A percentile compares a stretch with the other conserved stretches of the same genome.
Evolutionary conservation across 23 tunicate genomes (phyloP).

Genomic region (Trididemnum clinides): DNA sequence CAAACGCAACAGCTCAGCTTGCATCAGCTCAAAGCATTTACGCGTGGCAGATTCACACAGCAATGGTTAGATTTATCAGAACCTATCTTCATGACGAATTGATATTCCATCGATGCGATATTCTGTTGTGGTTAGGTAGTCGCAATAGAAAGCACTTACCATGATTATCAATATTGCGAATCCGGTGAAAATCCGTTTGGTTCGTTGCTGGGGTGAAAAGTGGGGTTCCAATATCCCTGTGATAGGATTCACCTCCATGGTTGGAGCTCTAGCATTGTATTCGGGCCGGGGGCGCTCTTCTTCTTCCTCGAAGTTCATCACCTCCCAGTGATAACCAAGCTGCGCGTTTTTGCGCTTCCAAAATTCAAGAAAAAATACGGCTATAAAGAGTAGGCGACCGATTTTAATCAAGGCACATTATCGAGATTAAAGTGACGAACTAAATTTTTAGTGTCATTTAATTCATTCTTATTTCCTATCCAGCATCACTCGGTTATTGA

Average conservation of each 20-base stretch:
- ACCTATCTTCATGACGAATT: background rate
- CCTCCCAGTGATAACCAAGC: constrained; percentile 91
- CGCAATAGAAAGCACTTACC: constrained; percentile 55
- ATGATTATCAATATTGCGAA: constrained; percentile 72
- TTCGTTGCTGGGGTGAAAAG: constrained; percentile 62
- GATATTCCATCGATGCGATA: background rate
- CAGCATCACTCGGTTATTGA: too few species aligned
- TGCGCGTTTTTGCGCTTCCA: constrained; percentile 86
- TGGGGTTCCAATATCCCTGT: constrained; percentile 90
- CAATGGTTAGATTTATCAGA: background rate
- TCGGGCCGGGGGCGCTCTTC: constrained; percentile 92
- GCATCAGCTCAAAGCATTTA: too few species aligned
- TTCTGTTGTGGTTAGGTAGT: too few species aligned
- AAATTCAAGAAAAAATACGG: constrained; percentile 86
- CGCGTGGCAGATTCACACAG: too few species aligned
- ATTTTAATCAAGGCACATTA: too few species aligned
- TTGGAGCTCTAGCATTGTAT: constrained; percentile 83
- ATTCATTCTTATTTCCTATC: too few species aligned
- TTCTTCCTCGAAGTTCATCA: constrained; percentile 80
- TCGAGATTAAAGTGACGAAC: too few species aligned
- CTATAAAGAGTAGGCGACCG: too few species aligned
- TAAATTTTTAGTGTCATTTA: too few species aligned
- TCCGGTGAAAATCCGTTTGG: constrained; percentile 73
- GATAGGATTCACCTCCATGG: constrained; percentile 67
- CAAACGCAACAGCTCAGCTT: too few species aligned